Conservation (phyloP, 2,888 invertebrate species). For the Falcaria lacertinaria region DNA sequence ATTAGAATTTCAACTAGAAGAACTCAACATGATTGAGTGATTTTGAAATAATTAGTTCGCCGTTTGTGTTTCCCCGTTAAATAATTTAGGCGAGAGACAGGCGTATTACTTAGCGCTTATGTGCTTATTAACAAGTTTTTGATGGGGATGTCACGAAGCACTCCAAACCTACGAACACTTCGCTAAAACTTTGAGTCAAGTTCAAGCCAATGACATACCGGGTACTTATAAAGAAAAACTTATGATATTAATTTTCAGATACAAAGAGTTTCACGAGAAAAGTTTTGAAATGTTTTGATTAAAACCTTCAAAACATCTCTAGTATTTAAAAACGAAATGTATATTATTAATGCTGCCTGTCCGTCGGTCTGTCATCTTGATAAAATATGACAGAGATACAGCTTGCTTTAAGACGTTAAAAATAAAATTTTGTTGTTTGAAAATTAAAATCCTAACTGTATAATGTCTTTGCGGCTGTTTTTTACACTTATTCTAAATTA, state of each 20-base stretch:
- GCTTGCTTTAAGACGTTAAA: no score
- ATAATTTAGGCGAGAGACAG: neutral
- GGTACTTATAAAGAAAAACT: neutral
- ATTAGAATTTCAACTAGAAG: no score
- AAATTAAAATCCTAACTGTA: no score
- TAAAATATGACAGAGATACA: no score
- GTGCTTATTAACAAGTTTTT: conserved; percentile 30
- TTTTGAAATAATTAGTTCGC: neutral
- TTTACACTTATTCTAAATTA: neutral
- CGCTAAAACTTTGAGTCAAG: conserved; percentile 14
- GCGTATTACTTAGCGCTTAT: conserved; percentile 11
- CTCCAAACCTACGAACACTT: conserved; percentile 18
- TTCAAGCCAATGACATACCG: neutral
- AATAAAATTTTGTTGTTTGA: no score
- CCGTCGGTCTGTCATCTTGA: no score
- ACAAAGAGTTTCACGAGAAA: neutral
- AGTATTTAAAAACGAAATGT: no score
- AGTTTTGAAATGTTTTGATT: no score
- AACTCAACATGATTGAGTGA: no score
- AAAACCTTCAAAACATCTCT: no score
- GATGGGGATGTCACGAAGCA: conserved; percentile 16
- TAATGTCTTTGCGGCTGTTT: no score
- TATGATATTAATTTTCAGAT: neutral
- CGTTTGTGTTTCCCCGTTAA: neutral
- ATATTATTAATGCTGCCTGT: no score